A percentile compares a stretch with the other conserved stretches of the same genome.
Evolutionary conservation across 2,113 vertebrate genomes (phyloP).

Genomic region (Crocuta crocuta): DNA sequence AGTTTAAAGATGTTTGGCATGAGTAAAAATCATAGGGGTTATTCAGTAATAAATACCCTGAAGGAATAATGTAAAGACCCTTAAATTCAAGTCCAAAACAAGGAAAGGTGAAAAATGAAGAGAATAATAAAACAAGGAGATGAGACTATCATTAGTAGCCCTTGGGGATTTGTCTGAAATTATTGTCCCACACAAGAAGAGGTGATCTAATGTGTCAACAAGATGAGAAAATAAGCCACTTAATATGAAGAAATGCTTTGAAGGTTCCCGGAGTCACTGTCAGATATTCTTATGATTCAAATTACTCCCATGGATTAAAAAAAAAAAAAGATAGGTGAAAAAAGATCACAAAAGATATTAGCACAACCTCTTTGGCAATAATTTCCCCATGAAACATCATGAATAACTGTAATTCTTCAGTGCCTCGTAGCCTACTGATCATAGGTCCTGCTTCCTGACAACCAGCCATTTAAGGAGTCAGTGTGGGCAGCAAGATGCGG

Average conservation of each 20-base stretch:
- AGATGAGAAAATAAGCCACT: background rate
- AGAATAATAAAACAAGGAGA: background rate
- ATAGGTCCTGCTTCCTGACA: background rate
- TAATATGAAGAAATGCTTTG: background rate
- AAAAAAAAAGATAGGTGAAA: background rate
- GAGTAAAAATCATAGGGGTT: background rate
- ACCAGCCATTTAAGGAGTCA: background rate
- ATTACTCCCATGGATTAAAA: background rate
- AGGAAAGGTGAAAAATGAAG: background rate
- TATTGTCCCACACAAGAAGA: background rate
- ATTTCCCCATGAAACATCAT: background rate
- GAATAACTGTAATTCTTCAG: background rate
- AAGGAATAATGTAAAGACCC: background rate
- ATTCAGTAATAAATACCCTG: background rate
- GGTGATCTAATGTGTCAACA: background rate
- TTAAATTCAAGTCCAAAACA: background rate
- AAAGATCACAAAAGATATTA: background rate
- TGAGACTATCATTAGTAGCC: background rate
- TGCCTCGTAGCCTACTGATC: background rate
- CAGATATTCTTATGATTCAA: background rate
- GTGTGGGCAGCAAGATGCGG: background rate
- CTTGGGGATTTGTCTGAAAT: background rate
- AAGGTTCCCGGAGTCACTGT: background rate
- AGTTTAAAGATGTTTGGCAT: background rate
- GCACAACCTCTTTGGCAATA: background rate